Conservation (phyloP, 2,888 invertebrate species). For the Scelioninae gen. 2 region DNA sequence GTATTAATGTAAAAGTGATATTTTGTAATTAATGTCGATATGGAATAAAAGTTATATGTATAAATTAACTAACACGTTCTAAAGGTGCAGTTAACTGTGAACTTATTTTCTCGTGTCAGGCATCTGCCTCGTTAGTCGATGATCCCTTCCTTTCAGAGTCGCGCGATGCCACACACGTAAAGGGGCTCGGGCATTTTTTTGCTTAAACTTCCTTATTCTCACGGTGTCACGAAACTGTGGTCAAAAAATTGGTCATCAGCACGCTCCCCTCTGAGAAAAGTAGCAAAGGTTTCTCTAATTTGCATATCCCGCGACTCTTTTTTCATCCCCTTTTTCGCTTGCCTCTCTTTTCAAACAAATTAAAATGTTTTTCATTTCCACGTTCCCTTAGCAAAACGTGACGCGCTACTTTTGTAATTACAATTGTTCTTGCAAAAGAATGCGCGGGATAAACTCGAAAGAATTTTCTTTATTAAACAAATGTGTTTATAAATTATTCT, state of each 20-base stretch:
- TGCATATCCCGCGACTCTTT: conserved; percentile 62
- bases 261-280: conserved; percentile 62
- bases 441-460: neutral
- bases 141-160: conserved; percentile 47
- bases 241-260: conserved; percentile 68
- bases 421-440: conserved; percentile 17
- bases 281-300: conserved; percentile 63
- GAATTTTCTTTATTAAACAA: neutral
- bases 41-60: conserved; percentile 40
- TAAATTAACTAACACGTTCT: neutral
- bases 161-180: conserved; percentile 12
- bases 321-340: conserved; percentile 40
- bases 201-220: conserved; percentile 65
- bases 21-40: conserved; percentile 46
- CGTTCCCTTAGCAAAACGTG: conserved; percentile 9
- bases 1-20: conserved; percentile 39
- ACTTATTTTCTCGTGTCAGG: conserved; percentile 32
- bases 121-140: conserved; percentile 56
- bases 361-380: conserved; percentile 40
- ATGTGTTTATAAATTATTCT: neutral
- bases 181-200: conserved; percentile 62
- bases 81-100: conserved; percentile 45
- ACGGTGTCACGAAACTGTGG: conserved; percentile 66
- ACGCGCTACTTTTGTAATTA: conserved; percentile 8
- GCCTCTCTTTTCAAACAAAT: conserved; percentile 51